phyloP scores from a whole-genome alignment of 2,113 vertebrate genomes.

The Oceanites oceanicus region DNA sequence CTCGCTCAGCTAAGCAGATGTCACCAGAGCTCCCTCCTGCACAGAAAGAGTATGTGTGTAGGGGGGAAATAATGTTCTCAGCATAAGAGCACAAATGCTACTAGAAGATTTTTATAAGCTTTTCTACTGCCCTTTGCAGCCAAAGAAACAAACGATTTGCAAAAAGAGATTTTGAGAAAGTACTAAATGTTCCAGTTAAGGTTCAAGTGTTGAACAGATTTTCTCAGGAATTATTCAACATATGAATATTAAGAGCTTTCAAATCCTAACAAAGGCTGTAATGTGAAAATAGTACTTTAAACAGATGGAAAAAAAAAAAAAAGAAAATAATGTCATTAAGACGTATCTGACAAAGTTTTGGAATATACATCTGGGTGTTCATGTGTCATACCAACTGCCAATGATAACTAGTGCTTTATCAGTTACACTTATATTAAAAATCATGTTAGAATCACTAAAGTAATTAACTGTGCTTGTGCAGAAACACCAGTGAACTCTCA shows the following conservation, averaged over 20 bases:
- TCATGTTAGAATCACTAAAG: background rate
- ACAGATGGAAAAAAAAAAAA: slow-evolving; percentile 42
- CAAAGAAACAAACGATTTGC: slow-evolving; percentile 49
- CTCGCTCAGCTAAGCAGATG: background rate
- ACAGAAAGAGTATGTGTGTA: background rate
- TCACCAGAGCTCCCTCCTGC: slow-evolving; percentile 42
- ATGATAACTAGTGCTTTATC: background rate
- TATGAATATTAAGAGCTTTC: slow-evolving; percentile 69
- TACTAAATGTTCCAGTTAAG: slow-evolving; percentile 64
- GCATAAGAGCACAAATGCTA: slow-evolving; percentile 30
- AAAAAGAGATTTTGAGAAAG: slow-evolving; percentile 51
- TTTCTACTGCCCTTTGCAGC: slow-evolving; percentile 50
- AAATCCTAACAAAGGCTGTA: slow-evolving; percentile 51
- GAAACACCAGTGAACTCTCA: background rate
- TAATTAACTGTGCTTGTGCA: background rate
- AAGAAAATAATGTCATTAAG: background rate
- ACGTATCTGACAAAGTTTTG: background rate
- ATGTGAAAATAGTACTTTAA: slow-evolving; percentile 56
- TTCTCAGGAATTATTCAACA: slow-evolving; percentile 67
- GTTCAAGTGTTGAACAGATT: slow-evolving; percentile 68
- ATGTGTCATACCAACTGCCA: slow-evolving; percentile 20
- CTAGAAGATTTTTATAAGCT: slow-evolving; percentile 55
- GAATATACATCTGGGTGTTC: slow-evolving; percentile 44
- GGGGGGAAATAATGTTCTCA: slow-evolving; percentile 15
- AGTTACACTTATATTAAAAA: background rate